These are phyloP conservation scores for Camponotus vicinus DNA, from an alignment of 1,140 invertebrate species.

Conservation along the genomic window DNA sequence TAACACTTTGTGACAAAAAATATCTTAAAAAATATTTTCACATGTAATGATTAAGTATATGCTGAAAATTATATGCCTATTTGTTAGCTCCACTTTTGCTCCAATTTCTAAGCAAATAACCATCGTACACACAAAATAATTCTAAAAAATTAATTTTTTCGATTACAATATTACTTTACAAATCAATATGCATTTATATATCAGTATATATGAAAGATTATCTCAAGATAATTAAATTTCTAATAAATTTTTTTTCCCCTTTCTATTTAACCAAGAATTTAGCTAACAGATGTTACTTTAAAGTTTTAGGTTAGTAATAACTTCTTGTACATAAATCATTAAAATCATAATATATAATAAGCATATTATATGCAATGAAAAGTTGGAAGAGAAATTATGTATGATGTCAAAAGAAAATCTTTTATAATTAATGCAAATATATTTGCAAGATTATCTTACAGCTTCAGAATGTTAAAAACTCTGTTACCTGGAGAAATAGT, in stretches of 20 bases:
- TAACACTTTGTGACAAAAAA: not conserved
- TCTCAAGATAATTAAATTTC: not conserved
- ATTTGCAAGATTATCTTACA: slow-evolving; percentile 14
- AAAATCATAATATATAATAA: slow-evolving; percentile 21
- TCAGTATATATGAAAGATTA: not conserved
- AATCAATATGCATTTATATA: not conserved
- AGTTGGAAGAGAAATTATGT: not conserved
- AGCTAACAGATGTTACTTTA: not conserved
- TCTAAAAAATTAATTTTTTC: not conserved
- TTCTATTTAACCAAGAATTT: not conserved
- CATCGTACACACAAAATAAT: not conserved
- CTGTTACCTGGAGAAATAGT: slow-evolving; percentile 94
- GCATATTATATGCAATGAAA: not conserved
- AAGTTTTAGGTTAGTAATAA: not conserved
- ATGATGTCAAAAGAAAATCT: not conserved
- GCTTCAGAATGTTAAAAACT: not conserved
- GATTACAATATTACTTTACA: not conserved
- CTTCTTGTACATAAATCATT: not conserved
- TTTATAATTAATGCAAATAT: slow-evolving; percentile 10
- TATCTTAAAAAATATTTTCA: not conserved
- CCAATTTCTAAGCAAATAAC: not conserved
- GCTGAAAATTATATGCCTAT: not conserved
- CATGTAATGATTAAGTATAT: not conserved
- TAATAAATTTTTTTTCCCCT: not conserved
- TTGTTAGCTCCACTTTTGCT: not conserved